These are phyloP conservation scores for Capreolus pygargus DNA, from an alignment of 2,113 vertebrate species.

Conservation along the genomic window DNA sequence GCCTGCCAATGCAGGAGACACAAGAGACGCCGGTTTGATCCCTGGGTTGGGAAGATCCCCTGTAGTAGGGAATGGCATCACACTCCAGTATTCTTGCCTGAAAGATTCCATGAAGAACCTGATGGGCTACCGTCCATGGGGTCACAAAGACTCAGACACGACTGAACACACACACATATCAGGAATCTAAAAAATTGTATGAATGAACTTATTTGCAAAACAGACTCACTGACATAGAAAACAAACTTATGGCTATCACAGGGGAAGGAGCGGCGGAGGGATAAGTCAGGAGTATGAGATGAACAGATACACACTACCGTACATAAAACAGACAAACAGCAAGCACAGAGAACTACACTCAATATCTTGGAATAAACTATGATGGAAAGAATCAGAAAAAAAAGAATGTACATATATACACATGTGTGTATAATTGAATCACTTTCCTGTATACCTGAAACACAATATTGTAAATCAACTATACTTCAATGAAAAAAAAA, in stretches of 20 bases:
- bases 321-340: not conserved
- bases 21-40: not conserved
- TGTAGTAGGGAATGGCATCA: not conserved
- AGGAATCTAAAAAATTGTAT: not conserved
- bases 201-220: not conserved
- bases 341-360: not conserved
- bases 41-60: not conserved
- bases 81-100: not conserved
- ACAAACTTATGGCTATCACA: not conserved
- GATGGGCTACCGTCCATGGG: not conserved
- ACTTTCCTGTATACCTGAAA: not conserved
- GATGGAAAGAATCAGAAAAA: not conserved
- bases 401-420: not conserved
- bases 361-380: not conserved
- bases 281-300: not conserved
- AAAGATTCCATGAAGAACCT: not conserved
- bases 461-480: not conserved
- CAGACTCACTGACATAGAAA: not conserved
- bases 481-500: not conserved
- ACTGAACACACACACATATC: not conserved
- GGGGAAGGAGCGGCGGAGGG: not conserved
- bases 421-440: not conserved
- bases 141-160: not conserved
- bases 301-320: not conserved
- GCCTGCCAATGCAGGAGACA: not conserved